Base-by-base conservation (phyloP, 2,888 invertebrate species). In the Temnothorax ravouxi region DNA sequence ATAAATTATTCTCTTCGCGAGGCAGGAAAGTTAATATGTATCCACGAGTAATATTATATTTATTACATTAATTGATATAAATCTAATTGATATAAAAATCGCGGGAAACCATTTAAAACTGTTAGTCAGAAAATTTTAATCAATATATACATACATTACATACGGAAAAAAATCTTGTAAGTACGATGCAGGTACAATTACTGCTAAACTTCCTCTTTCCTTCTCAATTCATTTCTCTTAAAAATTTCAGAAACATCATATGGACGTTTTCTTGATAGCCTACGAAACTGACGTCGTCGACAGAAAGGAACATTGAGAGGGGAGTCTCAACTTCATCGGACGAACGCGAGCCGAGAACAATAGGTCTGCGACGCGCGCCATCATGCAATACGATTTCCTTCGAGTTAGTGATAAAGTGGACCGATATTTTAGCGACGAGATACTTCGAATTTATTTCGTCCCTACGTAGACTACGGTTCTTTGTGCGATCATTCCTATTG, bases 401-500 rank as follows among this genome's bases (percentile, higher is more conserved):
- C 72, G 72, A 61, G 64, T 76, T 50, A 52, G 72, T 79, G 86
- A 86, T 85, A 83, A 83, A 85, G 75, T 79, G 62, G 82, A 56
- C 52, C 67, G 75, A 85, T 86, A 86, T 86, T 86, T 86, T 77
- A 81, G 72, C 72, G 76, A 54, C 61, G 84, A 84, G 84, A 84
- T 86, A 75, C 74, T 77, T 62, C 52, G 67, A 85, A 79, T 85
- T 85, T 85, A 86, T 86, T 83, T 83, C 80, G 25, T 54, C 29
- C 18, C 77, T 54, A 69, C 62, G 47, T 52, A 75, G 44, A 76
- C 50, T 52, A 64, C 21, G 80, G 62, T 59, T 77, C 82, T 85
- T 79, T 83, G 82, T 74, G 69, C 52, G 67, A 71, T 85, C 77
- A 66, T 8, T 83, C 15, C 85, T 52, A 81, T 85, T 82, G 85